Conservation (phyloP, 2,888 invertebrate species). For the Zootermopsis nevadensis region DNA sequence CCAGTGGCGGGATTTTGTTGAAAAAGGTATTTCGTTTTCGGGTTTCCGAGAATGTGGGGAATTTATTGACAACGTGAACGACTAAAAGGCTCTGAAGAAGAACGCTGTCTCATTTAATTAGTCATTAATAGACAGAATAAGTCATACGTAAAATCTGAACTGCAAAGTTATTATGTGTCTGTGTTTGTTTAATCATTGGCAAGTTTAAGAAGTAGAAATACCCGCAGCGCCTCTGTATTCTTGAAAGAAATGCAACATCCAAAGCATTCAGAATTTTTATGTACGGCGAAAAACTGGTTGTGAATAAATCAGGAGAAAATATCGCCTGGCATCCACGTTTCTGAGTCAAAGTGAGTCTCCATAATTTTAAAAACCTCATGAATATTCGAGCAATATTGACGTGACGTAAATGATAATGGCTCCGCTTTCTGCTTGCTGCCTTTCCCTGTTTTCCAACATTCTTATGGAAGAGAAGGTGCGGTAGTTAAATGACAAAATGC, state of each 20-base stretch:
- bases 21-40: too few relatives aligned
- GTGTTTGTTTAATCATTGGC: too few relatives aligned
- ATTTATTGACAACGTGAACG: too few relatives aligned
- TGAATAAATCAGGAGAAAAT: constrained; percentile 37
- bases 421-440: constrained; percentile 24
- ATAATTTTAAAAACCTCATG: constrained; percentile 48
- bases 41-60: too few relatives aligned
- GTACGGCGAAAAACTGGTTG: not conserved
- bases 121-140: too few relatives aligned
- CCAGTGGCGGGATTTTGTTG: too few relatives aligned
- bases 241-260: not conserved
- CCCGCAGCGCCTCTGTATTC: not conserved
- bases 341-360: constrained; percentile 9
- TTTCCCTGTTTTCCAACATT: constrained; percentile 22
- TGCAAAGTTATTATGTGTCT: too few relatives aligned
- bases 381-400: constrained; percentile 48
- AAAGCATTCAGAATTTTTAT: not conserved
- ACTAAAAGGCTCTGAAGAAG: too few relatives aligned
- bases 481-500: constrained; percentile 7
- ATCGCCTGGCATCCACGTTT: constrained; percentile 23
- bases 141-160: too few relatives aligned
- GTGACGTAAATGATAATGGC: constrained; percentile 47
- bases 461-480: not conserved
- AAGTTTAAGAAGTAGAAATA: too few relatives aligned
- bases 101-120: too few relatives aligned